Conservation (phyloP, 2,797 vertebrate species). For the Acanthurus lineatus region DNA sequence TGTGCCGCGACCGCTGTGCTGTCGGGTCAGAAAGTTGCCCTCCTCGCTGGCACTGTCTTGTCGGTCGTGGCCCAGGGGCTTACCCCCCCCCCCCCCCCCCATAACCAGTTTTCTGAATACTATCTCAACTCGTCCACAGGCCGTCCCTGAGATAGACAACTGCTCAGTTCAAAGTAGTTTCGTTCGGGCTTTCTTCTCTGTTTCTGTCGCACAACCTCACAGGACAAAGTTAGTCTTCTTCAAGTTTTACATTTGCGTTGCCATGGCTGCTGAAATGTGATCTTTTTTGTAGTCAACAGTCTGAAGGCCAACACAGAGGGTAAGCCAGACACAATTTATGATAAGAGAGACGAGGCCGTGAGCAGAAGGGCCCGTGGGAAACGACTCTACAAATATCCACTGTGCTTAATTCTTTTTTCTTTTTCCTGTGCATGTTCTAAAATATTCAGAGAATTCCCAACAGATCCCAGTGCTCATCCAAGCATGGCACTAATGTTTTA, state of each 20-base stretch:
- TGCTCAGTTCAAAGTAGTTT: slow-evolving; percentile 48
- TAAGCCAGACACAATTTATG: slow-evolving; percentile 79
- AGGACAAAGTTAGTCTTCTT: slow-evolving; percentile 48
- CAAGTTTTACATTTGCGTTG: slow-evolving; percentile 53
- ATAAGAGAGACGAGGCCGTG: slow-evolving; percentile 76
- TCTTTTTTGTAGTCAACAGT: slow-evolving; percentile 71
- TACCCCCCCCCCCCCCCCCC: slow-evolving; percentile 49
- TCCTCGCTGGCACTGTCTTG: slow-evolving; percentile 47
- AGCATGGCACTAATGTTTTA: slow-evolving; percentile 78
- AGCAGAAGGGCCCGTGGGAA: slow-evolving; percentile 80
- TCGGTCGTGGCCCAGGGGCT: slow-evolving; percentile 46
- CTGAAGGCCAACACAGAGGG: slow-evolving; percentile 74
- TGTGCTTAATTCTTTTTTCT: slow-evolving; percentile 66
- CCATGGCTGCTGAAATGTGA: slow-evolving; percentile 66
- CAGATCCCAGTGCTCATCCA: slow-evolving; percentile 72
- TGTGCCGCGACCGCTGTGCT: slow-evolving; percentile 45
- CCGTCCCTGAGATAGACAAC: slow-evolving; percentile 25
- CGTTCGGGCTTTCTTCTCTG: neutral
- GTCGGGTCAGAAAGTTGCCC: slow-evolving; percentile 65
- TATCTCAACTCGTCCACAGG: slow-evolving; percentile 27
- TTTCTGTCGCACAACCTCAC: slow-evolving; percentile 32
- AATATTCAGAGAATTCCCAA: slow-evolving; percentile 80
- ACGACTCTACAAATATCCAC: slow-evolving; percentile 78
- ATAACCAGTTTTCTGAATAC: slow-evolving; percentile 57
- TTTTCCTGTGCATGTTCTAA: slow-evolving; percentile 56